A percentile compares a stretch with the other conserved stretches of the same genome.
These are phyloP conservation scores for Pantherophis guttatus DNA, from an alignment of 2,113 vertebrate genomes.

Conservation along the genomic window DNA sequence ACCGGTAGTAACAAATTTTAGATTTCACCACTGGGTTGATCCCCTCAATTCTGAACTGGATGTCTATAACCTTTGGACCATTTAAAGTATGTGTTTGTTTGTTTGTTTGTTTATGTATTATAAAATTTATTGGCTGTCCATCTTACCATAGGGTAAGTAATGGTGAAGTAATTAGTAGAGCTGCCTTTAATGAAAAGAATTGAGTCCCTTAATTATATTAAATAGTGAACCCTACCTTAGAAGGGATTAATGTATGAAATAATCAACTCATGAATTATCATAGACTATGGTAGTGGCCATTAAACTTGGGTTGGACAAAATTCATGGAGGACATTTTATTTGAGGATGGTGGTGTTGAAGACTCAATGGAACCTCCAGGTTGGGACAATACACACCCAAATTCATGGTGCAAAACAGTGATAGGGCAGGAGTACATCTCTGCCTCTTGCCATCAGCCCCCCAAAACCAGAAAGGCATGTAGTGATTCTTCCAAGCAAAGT, in stretches of 20 bases:
- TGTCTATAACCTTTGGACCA: too few relatives aligned
- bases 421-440: neutral
- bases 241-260: neutral
- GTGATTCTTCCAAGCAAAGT: too few relatives aligned
- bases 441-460: neutral
- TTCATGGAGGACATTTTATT: neutral
- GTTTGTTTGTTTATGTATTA: too few relatives aligned
- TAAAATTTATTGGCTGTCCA: too few relatives aligned
- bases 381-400: neutral
- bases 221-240: neutral
- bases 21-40: too few relatives aligned
- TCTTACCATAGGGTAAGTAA: too few relatives aligned
- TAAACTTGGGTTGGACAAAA: neutral
- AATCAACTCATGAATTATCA: neutral
- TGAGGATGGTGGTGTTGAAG: neutral
- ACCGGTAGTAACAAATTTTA: too few relatives aligned
- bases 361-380: neutral
- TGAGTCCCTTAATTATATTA: neutral
- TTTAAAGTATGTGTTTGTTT: neutral
- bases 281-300: neutral
- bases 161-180: neutral
- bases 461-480: neutral
- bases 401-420: neutral
- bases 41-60: too few relatives aligned
- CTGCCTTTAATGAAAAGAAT: neutral